Percentiles rank a stretch among this genome's conserved stretches.
Evolutionary conservation across 1,140 invertebrate species (phyloP).

Genomic region (Mycetomoellerius zeteki): DNA sequence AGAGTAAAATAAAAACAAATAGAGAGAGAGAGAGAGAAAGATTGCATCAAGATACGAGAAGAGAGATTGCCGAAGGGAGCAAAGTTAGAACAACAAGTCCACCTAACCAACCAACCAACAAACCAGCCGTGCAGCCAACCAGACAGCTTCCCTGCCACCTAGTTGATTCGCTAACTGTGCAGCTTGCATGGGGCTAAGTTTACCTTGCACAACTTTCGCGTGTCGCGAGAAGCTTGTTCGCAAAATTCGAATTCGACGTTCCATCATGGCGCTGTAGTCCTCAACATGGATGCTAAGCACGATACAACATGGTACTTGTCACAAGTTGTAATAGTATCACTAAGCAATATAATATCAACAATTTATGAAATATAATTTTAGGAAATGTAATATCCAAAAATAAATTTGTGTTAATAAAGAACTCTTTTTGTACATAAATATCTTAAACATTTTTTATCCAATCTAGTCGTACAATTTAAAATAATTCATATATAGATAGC

Average conservation of each 20-base stretch:
- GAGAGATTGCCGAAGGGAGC: constrained; percentile 72
- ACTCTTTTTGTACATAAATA: background rate
- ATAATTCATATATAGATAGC: background rate
- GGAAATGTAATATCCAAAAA: background rate
- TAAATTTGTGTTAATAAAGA: background rate
- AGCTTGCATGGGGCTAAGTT: constrained; percentile 81
- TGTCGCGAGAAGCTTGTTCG: constrained; percentile 64
- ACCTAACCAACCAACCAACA: constrained; percentile 71
- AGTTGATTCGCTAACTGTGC: constrained; percentile 69
- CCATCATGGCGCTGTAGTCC: constrained; percentile 57
- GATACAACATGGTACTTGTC: constrained; percentile 26
- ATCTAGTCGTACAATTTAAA: background rate
- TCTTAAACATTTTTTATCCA: background rate
- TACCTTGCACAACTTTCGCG: constrained; percentile 83
- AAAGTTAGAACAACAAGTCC: constrained; percentile 83
- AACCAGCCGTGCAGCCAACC: constrained; percentile 74
- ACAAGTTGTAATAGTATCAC: constrained; percentile 17
- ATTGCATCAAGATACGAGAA: constrained; percentile 53
- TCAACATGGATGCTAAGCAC: constrained; percentile 20
- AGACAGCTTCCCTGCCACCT: constrained; percentile 71
- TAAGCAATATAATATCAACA: background rate
- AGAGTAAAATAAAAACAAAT: constrained; percentile 29
- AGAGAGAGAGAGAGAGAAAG: constrained; percentile 37
- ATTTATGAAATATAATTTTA: background rate
- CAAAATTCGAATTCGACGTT: constrained; percentile 68